Evolutionary conservation across 1,140 invertebrate species (phyloP).

Genomic region (Ceratitis capitata): DNA sequence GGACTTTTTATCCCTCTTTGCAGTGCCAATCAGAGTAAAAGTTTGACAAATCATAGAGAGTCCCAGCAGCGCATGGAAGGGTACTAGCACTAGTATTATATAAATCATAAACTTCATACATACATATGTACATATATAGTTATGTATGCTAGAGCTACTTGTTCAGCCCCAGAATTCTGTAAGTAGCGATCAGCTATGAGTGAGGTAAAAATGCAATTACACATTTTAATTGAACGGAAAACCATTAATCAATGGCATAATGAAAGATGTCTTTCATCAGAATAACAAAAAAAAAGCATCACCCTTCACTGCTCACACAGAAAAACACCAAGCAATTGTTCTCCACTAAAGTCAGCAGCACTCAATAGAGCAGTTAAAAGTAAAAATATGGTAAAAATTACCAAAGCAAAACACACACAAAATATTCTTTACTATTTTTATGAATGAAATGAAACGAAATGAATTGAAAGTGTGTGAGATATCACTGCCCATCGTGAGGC

Average conservation of each 20-base stretch:
- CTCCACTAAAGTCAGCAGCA: background rate
- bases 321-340: background rate
- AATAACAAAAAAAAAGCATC: too few relatives aligned
- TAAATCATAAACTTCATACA: too few relatives aligned
- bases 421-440: slow-evolving; percentile 19
- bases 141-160: too few relatives aligned
- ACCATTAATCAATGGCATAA: slow-evolving; percentile 36
- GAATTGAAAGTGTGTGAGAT: too few relatives aligned
- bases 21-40: too few relatives aligned
- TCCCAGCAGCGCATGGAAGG: too few relatives aligned
- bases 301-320: background rate
- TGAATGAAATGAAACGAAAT: background rate
- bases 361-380: slow-evolving; percentile 2
- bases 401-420: too few relatives aligned
- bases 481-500: background rate
- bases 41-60: too few relatives aligned
- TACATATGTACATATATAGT: too few relatives aligned
- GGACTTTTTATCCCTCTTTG: too few relatives aligned
- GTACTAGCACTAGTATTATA: too few relatives aligned
- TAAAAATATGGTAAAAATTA: background rate
- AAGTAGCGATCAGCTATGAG: background rate
- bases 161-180: background rate
- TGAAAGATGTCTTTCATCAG: slow-evolving; percentile 22
- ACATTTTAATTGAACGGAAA: slow-evolving; percentile 30
- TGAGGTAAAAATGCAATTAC: slow-evolving; percentile 34